Evolutionary conservation across 2,113 vertebrate genomes (phyloP).

Genomic region (Gnathonemus echidnorhynchus): DNA sequence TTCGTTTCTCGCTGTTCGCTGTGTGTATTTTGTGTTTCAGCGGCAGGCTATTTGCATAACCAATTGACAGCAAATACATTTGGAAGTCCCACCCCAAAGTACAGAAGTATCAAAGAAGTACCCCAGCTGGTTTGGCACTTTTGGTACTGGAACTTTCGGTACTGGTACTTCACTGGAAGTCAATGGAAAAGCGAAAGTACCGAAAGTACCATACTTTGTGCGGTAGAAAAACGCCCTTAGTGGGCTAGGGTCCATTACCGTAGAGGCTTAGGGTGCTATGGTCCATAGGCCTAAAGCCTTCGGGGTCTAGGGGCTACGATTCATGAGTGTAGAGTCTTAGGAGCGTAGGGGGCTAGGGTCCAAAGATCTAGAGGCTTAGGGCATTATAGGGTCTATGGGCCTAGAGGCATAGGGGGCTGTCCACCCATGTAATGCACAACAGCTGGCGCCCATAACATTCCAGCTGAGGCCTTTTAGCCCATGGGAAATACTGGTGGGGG

Average conservation of each 20-base stretch:
- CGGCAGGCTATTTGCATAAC: no score
- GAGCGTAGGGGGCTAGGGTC: not conserved
- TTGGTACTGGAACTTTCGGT: no score
- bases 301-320: not conserved
- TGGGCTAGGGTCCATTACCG: constrained; percentile 25
- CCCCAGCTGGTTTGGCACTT: no score
- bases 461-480: constrained; percentile 58
- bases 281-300: not conserved
- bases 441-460: constrained; percentile 68
- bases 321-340: not conserved
- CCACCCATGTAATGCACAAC: constrained; percentile 56
- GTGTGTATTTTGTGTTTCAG: no score
- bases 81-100: no score
- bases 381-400: constrained; percentile 33
- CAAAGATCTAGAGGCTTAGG: not conserved
- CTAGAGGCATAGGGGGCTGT: constrained; percentile 41
- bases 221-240: not conserved
- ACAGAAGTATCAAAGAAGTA: no score
- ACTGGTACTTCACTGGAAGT: no score
- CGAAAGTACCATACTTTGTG: no score
- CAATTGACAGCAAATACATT: no score
- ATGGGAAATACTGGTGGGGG: constrained; percentile 58
- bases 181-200: no score
- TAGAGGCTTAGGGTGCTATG: constrained; percentile 22
- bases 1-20: no score